Evolutionary conservation across 1,140 invertebrate species (phyloP).

Genomic region (Ephestia elutella): DNA sequence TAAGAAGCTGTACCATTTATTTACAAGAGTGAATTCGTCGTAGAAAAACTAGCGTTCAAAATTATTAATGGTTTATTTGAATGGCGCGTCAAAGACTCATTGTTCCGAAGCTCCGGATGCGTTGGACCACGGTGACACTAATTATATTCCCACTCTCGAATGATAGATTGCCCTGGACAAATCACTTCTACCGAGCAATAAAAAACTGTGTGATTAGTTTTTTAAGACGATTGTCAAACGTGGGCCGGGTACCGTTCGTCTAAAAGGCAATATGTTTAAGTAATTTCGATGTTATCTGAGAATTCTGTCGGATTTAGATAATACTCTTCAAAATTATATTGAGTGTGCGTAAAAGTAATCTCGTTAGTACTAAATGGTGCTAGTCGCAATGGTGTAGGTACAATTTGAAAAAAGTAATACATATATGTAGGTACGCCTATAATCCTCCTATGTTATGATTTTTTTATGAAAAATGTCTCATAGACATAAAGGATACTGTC

Average conservation of each 20-base stretch:
- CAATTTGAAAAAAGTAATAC: no score
- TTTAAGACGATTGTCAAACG: conserved; percentile 49
- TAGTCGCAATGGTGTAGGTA: no score
- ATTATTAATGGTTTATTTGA: conserved; percentile 71
- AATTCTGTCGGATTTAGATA: conserved; percentile 53
- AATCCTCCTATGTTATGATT: no score
- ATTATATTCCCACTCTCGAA: conserved; percentile 69
- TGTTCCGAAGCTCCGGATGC: conserved; percentile 63
- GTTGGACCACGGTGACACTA: conserved; percentile 52
- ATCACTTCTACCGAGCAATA: conserved; percentile 60
- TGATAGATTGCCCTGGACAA: conserved; percentile 69
- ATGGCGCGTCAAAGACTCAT: conserved; percentile 56
- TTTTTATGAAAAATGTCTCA: no score
- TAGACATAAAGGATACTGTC: no score
- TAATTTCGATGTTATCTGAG: conserved; percentile 36
- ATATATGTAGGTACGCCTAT: no score
- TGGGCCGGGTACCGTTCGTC: conserved; percentile 46
- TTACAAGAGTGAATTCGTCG: conserved; percentile 61
- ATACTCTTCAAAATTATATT: conserved; percentile 48
- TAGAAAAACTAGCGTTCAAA: conserved; percentile 63
- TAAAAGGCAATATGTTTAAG: conserved; percentile 51
- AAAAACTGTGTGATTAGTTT: conserved; percentile 60
- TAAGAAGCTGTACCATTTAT: conserved; percentile 65
- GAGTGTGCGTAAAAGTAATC: neutral
- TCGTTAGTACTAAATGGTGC: neutral